Percentiles rank a stretch among this genome's conserved stretches.
phyloP scores from a whole-genome alignment of 2,113 vertebrate species.

The Pelmatolapia mariae region DNA sequence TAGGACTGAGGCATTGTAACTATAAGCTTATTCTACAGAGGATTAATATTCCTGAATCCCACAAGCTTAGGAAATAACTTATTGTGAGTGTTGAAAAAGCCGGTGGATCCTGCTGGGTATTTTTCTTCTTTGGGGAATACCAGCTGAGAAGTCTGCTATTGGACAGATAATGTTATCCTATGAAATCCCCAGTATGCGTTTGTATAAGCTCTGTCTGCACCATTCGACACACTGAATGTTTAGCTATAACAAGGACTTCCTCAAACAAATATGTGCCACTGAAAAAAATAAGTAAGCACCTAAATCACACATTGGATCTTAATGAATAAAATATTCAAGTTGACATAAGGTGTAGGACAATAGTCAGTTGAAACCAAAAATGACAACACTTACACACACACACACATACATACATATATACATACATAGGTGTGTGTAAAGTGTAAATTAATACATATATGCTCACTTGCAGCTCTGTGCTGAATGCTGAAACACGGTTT shows the following conservation, averaged over 20 bases:
- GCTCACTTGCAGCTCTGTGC: neutral
- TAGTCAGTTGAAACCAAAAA: neutral
- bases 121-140: conserved; percentile 26
- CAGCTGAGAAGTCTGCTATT: conserved; percentile 28
- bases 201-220: conserved; percentile 18
- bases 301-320: neutral
- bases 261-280: neutral
- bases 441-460: neutral
- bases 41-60: conserved; percentile 56
- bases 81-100: conserved; percentile 38
- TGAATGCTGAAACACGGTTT: neutral
- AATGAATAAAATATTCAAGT: no score
- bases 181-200: conserved; percentile 39
- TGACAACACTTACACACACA: neutral
- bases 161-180: conserved; percentile 45
- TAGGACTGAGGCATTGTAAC: conserved; percentile 16
- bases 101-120: conserved; percentile 25
- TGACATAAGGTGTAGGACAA: neutral
- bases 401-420: no score
- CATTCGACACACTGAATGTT: conserved; percentile 7
- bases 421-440: neutral
- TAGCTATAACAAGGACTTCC: neutral
- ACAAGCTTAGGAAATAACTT: conserved; percentile 45
- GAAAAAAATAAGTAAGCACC: neutral
- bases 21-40: conserved; percentile 31